Percentiles rank a stretch among this genome's conserved stretches.
phyloP scores from a whole-genome alignment of 2,888 invertebrate species.

The Macrophya annulata region DNA sequence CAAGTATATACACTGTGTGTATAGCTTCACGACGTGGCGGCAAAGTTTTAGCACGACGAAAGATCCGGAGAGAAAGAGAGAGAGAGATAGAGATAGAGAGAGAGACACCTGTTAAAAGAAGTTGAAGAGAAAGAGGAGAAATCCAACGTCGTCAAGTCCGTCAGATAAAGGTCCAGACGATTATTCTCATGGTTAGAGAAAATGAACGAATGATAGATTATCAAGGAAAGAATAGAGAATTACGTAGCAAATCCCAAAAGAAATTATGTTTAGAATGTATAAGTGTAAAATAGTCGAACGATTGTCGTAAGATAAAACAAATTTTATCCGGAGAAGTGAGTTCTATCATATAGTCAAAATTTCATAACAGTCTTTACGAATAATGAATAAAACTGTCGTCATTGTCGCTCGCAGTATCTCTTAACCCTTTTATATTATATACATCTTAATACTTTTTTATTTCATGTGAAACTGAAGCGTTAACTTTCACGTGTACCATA shows the following conservation, averaged over 20 bases:
- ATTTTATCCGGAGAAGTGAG: background rate
- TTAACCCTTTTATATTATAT: background rate
- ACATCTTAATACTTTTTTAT: background rate
- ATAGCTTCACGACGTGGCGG: background rate
- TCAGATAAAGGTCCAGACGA: constrained; percentile 12
- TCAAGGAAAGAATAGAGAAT: background rate
- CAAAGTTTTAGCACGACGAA: constrained; percentile 2
- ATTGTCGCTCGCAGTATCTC: background rate
- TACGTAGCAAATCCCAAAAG: no score
- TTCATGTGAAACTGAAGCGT: background rate
- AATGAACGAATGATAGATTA: no score
- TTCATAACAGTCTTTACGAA: background rate
- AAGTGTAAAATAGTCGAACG: no score
- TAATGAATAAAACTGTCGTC: background rate
- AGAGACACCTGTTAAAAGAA: constrained; percentile 22
- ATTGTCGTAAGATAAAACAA: background rate
- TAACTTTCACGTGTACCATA: constrained; percentile 35
- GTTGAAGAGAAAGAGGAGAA: background rate
- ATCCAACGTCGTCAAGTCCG: background rate
- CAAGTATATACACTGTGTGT: background rate
- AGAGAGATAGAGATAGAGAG: background rate
- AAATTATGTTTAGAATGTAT: no score
- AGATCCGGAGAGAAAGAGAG: background rate
- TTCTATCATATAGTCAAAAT: background rate
- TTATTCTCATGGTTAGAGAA: background rate